Percentiles rank a stretch among this genome's conserved stretches.
Evolutionary conservation across 1,140 invertebrate genomes (phyloP).

Genomic region (Dolichoris vasculosae): DNA sequence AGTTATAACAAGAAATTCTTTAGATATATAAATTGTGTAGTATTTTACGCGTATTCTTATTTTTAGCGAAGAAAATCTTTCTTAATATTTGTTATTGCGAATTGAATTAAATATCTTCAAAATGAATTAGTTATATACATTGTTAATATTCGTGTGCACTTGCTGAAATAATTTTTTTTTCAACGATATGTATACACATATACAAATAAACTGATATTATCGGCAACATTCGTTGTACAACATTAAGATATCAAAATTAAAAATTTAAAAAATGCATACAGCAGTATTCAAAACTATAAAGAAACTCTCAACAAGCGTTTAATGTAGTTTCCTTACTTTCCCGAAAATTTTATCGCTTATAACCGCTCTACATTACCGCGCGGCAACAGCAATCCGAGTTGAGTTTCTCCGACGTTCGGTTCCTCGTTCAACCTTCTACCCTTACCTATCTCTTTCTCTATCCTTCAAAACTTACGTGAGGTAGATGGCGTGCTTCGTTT

Average conservation of each 20-base stretch:
- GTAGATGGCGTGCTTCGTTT: slow-evolving; percentile 57
- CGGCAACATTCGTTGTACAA: too few relatives aligned
- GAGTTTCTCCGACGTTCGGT: neutral
- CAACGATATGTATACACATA: too few relatives aligned
- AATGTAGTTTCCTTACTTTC: neutral
- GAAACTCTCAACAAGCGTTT: slow-evolving; percentile 12
- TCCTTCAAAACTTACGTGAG: slow-evolving; percentile 57
- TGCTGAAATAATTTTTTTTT: too few relatives aligned
- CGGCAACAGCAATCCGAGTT: slow-evolving; percentile 2
- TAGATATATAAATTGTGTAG: too few relatives aligned
- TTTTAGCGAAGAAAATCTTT: too few relatives aligned
- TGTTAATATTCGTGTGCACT: too few relatives aligned
- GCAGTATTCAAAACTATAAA: neutral
- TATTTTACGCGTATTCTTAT: too few relatives aligned
- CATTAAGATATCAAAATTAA: too few relatives aligned
- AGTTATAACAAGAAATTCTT: neutral
- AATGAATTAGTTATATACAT: too few relatives aligned
- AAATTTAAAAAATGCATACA: neutral
- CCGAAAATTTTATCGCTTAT: slow-evolving; percentile 20
- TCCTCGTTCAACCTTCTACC: neutral
- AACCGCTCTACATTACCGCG: slow-evolving; percentile 21
- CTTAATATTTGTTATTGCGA: too few relatives aligned
- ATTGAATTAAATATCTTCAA: too few relatives aligned
- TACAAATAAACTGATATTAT: too few relatives aligned
- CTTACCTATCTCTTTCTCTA: slow-evolving; percentile 22